phyloP scores from a whole-genome alignment of 2,797 vertebrate species.

The Onychomys arenicola region DNA sequence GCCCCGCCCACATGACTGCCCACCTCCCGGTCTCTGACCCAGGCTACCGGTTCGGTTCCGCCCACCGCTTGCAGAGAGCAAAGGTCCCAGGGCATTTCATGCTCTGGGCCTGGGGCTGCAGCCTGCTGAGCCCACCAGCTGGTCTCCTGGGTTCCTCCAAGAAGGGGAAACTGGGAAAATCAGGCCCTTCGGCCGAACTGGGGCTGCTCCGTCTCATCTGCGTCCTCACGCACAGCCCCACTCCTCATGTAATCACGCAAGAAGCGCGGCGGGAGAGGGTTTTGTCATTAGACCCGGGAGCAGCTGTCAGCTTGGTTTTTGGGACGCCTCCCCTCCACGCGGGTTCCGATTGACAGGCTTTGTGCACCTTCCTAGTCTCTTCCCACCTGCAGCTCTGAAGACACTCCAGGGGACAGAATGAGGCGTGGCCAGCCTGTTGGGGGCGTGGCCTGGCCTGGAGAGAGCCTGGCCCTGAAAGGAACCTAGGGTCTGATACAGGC shows the following conservation, averaged over 20 bases:
- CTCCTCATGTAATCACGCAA: background rate
- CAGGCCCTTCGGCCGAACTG: background rate
- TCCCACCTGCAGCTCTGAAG: no score
- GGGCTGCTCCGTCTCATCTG: background rate
- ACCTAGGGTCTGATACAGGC: background rate
- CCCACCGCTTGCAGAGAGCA: no score
- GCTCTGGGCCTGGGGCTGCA: background rate
- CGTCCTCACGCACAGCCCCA: no score
- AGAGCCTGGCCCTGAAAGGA: background rate
- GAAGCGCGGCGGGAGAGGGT: background rate
- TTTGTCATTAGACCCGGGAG: background rate
- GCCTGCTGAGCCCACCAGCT: background rate
- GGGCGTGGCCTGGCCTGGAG: background rate
- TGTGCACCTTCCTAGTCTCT: background rate
- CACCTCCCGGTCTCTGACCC: background rate
- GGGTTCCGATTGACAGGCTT: background rate
- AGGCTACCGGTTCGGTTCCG: background rate
- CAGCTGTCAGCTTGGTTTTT: background rate
- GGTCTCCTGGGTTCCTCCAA: background rate
- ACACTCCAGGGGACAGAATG: background rate
- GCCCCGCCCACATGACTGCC: background rate
- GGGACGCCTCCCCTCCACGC: no score
- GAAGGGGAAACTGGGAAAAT: background rate
- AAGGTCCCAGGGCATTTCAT: background rate
- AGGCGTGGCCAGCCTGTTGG: rapidly evolving